Evolutionary conservation across 2,113 vertebrate species (phyloP).

Genomic region (Heterotilapia buettikoferi): DNA sequence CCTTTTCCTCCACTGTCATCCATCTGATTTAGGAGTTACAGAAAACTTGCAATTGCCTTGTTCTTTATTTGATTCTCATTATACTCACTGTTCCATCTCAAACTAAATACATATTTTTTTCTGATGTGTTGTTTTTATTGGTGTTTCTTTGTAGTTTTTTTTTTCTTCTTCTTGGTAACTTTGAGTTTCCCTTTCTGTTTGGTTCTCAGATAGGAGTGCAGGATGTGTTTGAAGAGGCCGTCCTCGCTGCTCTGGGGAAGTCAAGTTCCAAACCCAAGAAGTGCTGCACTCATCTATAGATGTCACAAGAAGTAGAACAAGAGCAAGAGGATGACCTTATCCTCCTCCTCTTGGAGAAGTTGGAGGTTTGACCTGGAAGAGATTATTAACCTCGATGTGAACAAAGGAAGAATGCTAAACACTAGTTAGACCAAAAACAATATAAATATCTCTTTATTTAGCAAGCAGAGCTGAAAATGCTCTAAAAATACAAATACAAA

Average conservation of each 20-base stretch:
- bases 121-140: rapidly evolving
- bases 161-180: no score
- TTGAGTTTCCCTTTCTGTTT: no score
- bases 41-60: background rate
- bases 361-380: background rate
- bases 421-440: background rate
- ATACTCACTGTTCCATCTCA: background rate
- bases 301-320: background rate
- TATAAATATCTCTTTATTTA: background rate
- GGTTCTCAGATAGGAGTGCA: background rate
- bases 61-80: background rate
- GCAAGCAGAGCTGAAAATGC: background rate
- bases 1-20: background rate
- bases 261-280: background rate
- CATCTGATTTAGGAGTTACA: background rate
- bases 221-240: background rate
- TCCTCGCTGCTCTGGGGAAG: background rate
- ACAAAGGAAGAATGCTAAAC: background rate
- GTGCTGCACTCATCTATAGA: rapidly evolving
- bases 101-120: background rate
- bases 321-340: rapidly evolving
- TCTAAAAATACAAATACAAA: background rate
- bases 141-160: rapidly evolving
- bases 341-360: background rate
- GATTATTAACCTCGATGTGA: background rate